These are phyloP conservation scores for Pyralis farinalis DNA, from an alignment of 2,888 invertebrate genomes.

Conservation along the genomic window DNA sequence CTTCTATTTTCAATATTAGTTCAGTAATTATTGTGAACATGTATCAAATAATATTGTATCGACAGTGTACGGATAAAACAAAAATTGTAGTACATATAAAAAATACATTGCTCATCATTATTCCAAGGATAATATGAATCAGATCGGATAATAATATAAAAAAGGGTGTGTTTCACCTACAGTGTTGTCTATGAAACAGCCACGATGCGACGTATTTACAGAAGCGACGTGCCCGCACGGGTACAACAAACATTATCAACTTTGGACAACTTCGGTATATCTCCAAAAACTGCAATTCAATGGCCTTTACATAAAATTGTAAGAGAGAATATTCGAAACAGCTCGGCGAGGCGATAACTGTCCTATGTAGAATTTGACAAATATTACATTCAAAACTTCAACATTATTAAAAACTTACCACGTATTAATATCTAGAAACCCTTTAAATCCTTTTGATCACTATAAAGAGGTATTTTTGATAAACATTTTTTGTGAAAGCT, in stretches of 20 bases:
- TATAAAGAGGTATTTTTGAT: conserved; percentile 77
- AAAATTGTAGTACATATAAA: not conserved
- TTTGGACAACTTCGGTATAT: conserved; percentile 55
- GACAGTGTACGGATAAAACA: too few relatives aligned
- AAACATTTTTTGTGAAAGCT: conserved; percentile 50
- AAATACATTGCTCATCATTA: not conserved
- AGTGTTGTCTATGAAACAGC: not conserved
- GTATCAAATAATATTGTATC: not conserved
- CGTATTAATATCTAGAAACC: conserved; percentile 68
- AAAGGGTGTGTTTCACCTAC: not conserved
- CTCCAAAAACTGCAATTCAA: conserved; percentile 32
- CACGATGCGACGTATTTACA: conserved; percentile 38
- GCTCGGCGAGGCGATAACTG: conserved; percentile 37
- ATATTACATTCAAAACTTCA: conserved; percentile 59
- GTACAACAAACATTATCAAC: conserved; percentile 44
- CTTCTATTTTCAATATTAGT: not conserved
- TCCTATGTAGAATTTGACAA: conserved; percentile 66
- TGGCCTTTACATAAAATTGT: conserved; percentile 35
- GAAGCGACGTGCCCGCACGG: conserved; percentile 27
- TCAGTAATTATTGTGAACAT: not conserved
- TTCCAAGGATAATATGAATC: not conserved
- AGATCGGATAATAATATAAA: conserved; percentile 1
- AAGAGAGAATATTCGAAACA: conserved; percentile 30
- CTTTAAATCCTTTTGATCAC: conserved; percentile 75
- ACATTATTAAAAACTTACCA: conserved; percentile 73